Percentiles rank a stretch among this genome's conserved stretches.
Evolutionary conservation across 2,888 invertebrate genomes (phyloP).

Genomic region (Tridacna gigas): DNA sequence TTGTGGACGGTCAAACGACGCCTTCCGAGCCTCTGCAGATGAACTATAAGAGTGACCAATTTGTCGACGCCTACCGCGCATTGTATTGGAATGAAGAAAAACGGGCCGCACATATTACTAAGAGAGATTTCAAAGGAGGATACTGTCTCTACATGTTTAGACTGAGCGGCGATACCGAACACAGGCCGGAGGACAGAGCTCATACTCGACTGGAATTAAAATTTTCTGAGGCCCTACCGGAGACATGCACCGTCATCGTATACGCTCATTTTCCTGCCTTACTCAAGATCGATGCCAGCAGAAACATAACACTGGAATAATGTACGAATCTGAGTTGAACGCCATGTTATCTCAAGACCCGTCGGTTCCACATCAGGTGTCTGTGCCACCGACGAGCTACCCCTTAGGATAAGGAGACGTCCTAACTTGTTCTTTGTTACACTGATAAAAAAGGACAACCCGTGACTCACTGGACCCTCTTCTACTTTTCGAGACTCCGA

Average conservation of each 20-base stretch:
- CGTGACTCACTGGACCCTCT: conserved; percentile 13
- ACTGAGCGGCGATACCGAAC: not conserved
- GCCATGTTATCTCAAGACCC: not conserved
- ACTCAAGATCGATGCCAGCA: too few species aligned
- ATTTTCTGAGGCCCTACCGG: too few species aligned
- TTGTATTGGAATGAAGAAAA: conserved; percentile 1
- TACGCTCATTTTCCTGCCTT: too few species aligned
- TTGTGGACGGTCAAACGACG: conserved; percentile 34
- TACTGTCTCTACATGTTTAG: conserved; percentile 33
- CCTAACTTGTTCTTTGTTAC: conserved; percentile 21
- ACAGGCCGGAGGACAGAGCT: conserved; percentile 19
- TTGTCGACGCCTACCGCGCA: conserved; percentile 14
- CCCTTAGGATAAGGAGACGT: not conserved
- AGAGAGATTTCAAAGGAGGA: conserved; percentile 27
- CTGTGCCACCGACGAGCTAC: conserved; percentile 25
- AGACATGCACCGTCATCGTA: too few species aligned
- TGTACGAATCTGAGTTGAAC: not conserved
- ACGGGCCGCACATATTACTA: conserved; percentile 12
- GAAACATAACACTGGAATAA: conserved; percentile 14
- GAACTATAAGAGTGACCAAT: conserved; percentile 34
- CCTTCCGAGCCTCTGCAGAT: conserved; percentile 36
- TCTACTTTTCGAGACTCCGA: conserved; percentile 24
- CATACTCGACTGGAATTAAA: conserved; percentile 38
- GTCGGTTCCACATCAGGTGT: not conserved
- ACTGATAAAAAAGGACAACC: conserved; percentile 8